Evolutionary conservation across 2,113 vertebrate genomes (phyloP).

Genomic region (Erythrocercus mccallii): DNA sequence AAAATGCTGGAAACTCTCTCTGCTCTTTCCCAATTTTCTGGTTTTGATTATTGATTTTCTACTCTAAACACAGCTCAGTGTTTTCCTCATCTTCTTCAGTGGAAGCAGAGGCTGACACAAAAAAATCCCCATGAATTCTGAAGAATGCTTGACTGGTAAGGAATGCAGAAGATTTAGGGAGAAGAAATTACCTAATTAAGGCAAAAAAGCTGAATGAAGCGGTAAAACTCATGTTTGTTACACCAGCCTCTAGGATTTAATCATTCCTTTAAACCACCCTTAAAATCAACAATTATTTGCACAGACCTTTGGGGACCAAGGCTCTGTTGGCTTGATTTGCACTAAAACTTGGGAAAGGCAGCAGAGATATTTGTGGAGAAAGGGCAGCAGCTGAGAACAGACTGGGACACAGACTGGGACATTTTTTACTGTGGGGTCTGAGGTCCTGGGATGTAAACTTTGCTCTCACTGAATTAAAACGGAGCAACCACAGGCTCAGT

Average conservation of each 20-base stretch:
- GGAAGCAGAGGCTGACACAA: not conserved
- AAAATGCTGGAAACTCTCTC: not conserved
- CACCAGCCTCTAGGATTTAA: not conserved
- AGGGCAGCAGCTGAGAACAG: not conserved
- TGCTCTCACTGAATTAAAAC: not conserved
- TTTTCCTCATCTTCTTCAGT: not conserved
- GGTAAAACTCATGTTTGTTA: not conserved
- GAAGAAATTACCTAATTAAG: not conserved
- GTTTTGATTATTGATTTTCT: not conserved
- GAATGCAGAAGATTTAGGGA: not conserved
- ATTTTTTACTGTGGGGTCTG: not conserved
- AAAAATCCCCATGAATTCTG: not conserved
- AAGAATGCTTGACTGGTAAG: not conserved
- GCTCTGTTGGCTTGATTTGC: not conserved
- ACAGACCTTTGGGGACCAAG: not conserved
- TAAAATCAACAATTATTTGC: not conserved
- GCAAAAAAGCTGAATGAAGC: not conserved
- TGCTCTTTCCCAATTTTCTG: not conserved
- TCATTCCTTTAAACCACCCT: not conserved
- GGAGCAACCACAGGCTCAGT: not conserved
- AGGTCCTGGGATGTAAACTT: not conserved
- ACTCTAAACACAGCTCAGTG: not conserved
- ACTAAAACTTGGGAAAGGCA: not conserved
- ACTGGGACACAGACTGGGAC: not conserved
- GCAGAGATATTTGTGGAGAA: not conserved